Percentiles rank a stretch among this genome's conserved stretches.
phyloP scores from a whole-genome alignment of 2,888 invertebrate species.

The Anagyrus pseudococci region DNA sequence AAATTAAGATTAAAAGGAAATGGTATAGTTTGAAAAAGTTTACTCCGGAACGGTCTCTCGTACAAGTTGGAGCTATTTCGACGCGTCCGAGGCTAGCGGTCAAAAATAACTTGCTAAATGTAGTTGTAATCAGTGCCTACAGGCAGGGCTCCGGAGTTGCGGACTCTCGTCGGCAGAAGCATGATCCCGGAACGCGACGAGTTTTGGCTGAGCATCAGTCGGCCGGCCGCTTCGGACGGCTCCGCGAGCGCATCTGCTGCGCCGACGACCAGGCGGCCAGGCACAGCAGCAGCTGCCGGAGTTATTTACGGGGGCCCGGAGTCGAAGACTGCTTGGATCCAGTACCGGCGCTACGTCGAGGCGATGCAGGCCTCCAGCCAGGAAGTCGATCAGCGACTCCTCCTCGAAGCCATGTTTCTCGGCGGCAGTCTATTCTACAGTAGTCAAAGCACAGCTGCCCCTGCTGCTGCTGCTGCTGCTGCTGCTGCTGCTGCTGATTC shows the following conservation, averaged over 20 bases:
- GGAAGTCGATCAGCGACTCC: slow-evolving; percentile 50
- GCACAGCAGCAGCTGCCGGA: slow-evolving; percentile 7
- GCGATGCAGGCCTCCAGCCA: slow-evolving; percentile 51
- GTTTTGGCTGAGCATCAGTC: neutral
- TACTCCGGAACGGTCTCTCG: no score
- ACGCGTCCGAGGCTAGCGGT: no score
- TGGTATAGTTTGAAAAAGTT: no score
- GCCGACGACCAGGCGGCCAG: slow-evolving; percentile 5
- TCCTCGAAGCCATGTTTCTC: slow-evolving; percentile 58
- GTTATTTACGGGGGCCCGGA: slow-evolving; percentile 13
- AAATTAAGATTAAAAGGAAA: no score
- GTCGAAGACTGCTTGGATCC: slow-evolving; percentile 53
- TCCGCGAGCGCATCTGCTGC: neutral
- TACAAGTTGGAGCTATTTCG: no score
- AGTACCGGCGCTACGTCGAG: slow-evolving; percentile 53
- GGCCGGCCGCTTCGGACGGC: neutral
- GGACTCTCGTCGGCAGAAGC: no score
- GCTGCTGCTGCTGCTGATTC: neutral
- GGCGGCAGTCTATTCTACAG: slow-evolving; percentile 54
- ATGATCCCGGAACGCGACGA: slow-evolving; percentile 32
- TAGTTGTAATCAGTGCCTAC: no score
- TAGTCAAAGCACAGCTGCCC: no score
- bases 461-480: neutral
- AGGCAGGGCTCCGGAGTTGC: no score
- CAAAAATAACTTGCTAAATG: no score